Conservation (phyloP, 2,888 invertebrate species). For the Callyntrura guangdongensis region DNA sequence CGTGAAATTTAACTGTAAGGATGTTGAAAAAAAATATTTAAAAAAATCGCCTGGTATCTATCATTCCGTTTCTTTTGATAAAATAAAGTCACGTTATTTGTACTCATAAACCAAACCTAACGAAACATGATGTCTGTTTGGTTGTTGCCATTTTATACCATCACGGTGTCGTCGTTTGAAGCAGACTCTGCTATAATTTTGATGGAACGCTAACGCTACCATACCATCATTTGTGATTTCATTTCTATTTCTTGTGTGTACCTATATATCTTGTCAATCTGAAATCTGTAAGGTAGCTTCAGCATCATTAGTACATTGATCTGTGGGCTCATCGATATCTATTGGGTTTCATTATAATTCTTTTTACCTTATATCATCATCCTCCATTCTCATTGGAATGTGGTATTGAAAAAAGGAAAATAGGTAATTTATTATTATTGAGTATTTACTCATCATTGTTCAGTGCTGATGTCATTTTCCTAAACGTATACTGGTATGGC, state of each 20-base stretch:
- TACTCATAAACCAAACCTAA: too few species aligned
- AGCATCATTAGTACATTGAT: conserved; percentile 34
- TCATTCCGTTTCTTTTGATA: too few species aligned
- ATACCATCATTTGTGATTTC: too few species aligned
- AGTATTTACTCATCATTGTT: conserved; percentile 24
- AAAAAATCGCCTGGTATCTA: too few species aligned
- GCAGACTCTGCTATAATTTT: background rate
- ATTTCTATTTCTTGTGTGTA: background rate
- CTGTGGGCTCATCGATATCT: conserved; percentile 31
- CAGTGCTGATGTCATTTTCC: conserved; percentile 42
- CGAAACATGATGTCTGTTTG: background rate
- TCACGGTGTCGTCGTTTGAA: background rate
- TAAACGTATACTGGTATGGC: background rate
- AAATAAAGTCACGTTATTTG: too few species aligned
- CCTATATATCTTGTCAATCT: conserved; percentile 29
- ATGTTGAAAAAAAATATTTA: too few species aligned
- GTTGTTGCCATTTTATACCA: background rate
- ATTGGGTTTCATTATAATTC: conserved; percentile 35
- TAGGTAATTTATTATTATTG: background rate
- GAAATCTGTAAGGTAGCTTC: background rate
- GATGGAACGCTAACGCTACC: background rate
- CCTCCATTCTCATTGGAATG: conserved; percentile 15
- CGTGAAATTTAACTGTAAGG: too few species aligned
- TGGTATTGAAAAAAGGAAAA: background rate
- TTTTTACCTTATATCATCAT: conserved; percentile 28